Evolutionary conservation across 2,797 vertebrate genomes (phyloP), one percentile per base, ranked within the genome.

Genomic region (Gobionotothen gibberifrons): DNA sequence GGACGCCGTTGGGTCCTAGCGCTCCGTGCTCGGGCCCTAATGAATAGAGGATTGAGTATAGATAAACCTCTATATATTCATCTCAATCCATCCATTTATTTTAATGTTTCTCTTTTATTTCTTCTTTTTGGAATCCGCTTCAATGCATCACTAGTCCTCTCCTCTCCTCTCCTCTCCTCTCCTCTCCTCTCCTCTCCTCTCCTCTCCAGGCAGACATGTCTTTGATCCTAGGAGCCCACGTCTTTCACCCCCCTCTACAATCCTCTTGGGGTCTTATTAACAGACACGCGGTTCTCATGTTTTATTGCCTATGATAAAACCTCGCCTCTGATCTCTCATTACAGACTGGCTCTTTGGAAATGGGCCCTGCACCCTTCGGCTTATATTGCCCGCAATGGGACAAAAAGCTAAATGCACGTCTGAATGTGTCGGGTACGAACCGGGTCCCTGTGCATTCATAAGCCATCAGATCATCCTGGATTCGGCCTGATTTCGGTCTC

Each of bases 241-340:
- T 83, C 78, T 89, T 90, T 82, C 75, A 78, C 82, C 76, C 81
- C 78, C 64, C 72, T 76, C 83, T 82, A 68, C 84, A 79, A 85
- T 86, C 75, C 94, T 93, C 93, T 69, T 12, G 91, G 82, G 93
- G 90, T 93, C 93, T 93, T 93, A 94, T 94, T 94, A 94, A 91
- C 91, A 92, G 93, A 93, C 91, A 89, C 81, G 11, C 85, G 84
- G 76, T 89, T 87, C 91, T 93, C 88, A 87, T 93, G 92, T 94
- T 94, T 94, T 94, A 94, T 94, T 93, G 90, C 91, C 88, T 86
- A 83, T 92, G 89, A 93, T 94, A 93, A 93, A 94, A 91, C 92
- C 89, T 88, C 44, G 81, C 87, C 90, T 92, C 88, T 93, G 91
- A 93, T 93, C 92, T 94, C 91, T 92, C 91, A 94, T 93, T 94